phyloP scores from a whole-genome alignment of 2,113 vertebrate species.

The Microcebus ravelobensis region DNA sequence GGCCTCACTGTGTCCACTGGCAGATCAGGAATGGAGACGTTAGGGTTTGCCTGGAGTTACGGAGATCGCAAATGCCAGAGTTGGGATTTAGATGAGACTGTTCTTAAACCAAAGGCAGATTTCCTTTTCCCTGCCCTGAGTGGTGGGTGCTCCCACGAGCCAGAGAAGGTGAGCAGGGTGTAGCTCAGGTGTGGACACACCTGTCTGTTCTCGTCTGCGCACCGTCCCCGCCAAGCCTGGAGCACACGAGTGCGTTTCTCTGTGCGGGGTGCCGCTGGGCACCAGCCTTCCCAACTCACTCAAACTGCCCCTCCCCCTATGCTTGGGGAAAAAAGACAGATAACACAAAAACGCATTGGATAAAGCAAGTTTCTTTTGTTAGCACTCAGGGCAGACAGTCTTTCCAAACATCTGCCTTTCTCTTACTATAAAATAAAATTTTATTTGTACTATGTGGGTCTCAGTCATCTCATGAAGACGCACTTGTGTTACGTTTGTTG shows the following conservation, averaged over 20 bases:
- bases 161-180: not conserved
- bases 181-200: not conserved
- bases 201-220: rapidly evolving
- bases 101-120: not conserved
- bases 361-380: not conserved
- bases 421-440: not conserved
- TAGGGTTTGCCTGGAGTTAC: not conserved
- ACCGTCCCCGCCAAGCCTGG: no score
- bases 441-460: not conserved
- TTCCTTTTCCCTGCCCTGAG: not conserved
- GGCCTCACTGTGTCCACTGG: not conserved
- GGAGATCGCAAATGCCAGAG: not conserved
- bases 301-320: not conserved
- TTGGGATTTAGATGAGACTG: not conserved
- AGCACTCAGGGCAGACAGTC: not conserved
- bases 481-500: not conserved
- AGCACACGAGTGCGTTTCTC: rapidly evolving
- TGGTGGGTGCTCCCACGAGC: no score
- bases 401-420: not conserved
- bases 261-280: not conserved
- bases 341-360: not conserved
- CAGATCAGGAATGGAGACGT: not conserved
- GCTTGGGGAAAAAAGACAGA: not conserved
- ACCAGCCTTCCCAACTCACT: not conserved
- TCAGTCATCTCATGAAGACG: not conserved